phyloP scores from a whole-genome alignment of 2,888 invertebrate genomes.

The Drosophila helvetica region DNA sequence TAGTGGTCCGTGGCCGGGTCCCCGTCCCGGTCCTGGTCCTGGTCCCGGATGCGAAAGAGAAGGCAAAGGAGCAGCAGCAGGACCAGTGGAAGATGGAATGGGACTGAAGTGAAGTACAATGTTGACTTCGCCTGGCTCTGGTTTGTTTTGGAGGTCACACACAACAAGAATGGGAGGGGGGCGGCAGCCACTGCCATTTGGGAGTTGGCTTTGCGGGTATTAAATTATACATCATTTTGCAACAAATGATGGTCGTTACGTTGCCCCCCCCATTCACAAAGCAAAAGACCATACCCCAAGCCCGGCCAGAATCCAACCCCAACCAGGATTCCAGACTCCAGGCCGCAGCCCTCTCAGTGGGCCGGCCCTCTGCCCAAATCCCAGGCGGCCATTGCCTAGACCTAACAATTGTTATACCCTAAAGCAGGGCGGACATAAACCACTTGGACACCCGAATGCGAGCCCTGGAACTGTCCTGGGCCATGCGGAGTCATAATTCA shows the following conservation, averaged over 20 bases:
- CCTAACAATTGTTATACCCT: background rate
- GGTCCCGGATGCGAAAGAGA: constrained; percentile 19
- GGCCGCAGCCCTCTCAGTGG: background rate
- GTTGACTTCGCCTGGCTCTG: constrained; percentile 74
- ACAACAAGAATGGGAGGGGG: constrained; percentile 5
- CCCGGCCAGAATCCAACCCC: constrained; percentile 1
- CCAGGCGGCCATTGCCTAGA: background rate
- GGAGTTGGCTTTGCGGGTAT: constrained; percentile 82
- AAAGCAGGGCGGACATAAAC: background rate
- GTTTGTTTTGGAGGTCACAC: constrained; percentile 70
- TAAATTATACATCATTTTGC: constrained; percentile 81
- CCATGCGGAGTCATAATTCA: background rate
- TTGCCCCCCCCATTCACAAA: constrained; percentile 24
- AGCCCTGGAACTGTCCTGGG: background rate
- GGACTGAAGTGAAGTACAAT: constrained; percentile 43
- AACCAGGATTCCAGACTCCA: background rate
- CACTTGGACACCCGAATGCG: background rate
- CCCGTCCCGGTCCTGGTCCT: constrained; percentile 36
- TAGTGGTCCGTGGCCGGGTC: constrained; percentile 71
- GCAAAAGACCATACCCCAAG: constrained; percentile 31
- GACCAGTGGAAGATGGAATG: background rate
- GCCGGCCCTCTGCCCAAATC: background rate
- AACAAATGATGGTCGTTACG: constrained; percentile 81
- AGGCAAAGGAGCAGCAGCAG: background rate
- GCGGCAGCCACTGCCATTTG: constrained; percentile 58